Base-by-base conservation (phyloP, 35 echinoderm and acorn worm genomes). In the Eucidaris tribuloides region DNA sequence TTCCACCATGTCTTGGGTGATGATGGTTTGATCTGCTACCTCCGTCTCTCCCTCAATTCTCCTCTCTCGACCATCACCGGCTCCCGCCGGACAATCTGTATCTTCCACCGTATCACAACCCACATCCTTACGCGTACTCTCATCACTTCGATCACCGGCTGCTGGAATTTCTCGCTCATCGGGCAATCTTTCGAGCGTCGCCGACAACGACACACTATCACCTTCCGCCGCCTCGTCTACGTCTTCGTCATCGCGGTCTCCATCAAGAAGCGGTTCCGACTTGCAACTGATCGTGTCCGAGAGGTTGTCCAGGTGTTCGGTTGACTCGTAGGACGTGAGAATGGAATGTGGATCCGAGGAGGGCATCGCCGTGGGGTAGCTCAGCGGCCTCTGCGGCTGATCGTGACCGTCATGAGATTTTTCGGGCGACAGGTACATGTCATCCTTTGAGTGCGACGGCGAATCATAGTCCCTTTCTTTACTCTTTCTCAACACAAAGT, bases 291-390 rank as follows among this genome's bases (percentile, higher is more conserved):
- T n/a, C 1, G 79, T 87, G 49, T 96, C 93, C 4, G 93, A 96
- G 7, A 91, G 82, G 36, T 91, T 83, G 46, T 96, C 93, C 7
- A 96, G 58, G 44, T 91, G 79, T 44, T 96, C 93, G 3, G 80
- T 83, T 1, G 93, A 96, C 37, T 80, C 55, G 30, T 79, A 83
- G 15, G 79, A 79, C 14, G 11, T 44, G 32, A 89, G 79, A 7
- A 89, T 89, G 7, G 50, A 42, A 46, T 89, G 87, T 44, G 87
- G 87, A 37, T 89, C 87, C 14, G 59, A 60, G 20, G 87, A 66
- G 28, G 44, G 41, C 2, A 41, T 41, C 19, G 39, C 48, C 15
- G 34, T 50, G 3, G 50, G 55, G 32, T 81, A 48, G 32, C 30
- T 33, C 45, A 80, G 85, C 22, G 71, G 45, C 39, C 87, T 83